Conservation (phyloP, 2,113 vertebrate species). For the Gnathonemus echidnorhynchus region DNA sequence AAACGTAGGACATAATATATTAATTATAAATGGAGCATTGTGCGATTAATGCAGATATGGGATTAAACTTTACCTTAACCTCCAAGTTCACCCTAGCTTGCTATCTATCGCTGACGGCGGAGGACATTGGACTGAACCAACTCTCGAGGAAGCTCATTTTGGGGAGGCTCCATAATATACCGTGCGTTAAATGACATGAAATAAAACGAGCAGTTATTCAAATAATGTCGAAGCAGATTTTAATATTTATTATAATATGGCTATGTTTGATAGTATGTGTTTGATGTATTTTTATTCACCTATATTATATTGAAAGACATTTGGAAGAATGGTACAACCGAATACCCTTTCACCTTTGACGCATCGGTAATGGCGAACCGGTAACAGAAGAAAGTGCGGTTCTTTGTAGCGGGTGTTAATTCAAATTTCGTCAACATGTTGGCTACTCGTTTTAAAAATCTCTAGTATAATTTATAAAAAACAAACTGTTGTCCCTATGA, state of each 20-base stretch:
- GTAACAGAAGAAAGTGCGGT: constrained; percentile 15
- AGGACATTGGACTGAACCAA: constrained; percentile 25
- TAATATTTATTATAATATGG: not conserved
- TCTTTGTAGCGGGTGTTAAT: constrained; percentile 9
- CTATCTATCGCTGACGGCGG: not conserved
- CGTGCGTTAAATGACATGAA: not conserved
- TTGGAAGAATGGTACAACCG: constrained; percentile 32
- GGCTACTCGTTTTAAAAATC: not conserved
- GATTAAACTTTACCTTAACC: constrained; percentile 5
- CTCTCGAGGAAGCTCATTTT: not conserved
- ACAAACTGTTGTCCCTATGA: not conserved
- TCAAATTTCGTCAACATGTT: constrained; percentile 26
- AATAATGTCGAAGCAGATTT: not conserved
- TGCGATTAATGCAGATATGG: not conserved
- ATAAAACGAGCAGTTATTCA: not conserved
- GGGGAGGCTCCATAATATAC: not conserved
- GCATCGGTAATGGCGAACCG: constrained; percentile 42
- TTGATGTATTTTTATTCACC: not conserved
- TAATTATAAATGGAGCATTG: not conserved
- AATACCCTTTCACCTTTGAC: constrained; percentile 34
- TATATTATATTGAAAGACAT: not conserved
- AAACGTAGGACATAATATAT: not conserved
- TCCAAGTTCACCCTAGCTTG: not conserved
- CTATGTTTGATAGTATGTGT: not conserved
- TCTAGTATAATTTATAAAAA: not conserved